Evolutionary conservation across 2,113 vertebrate species (phyloP).

Genomic region (Eubucco bourcierii): DNA sequence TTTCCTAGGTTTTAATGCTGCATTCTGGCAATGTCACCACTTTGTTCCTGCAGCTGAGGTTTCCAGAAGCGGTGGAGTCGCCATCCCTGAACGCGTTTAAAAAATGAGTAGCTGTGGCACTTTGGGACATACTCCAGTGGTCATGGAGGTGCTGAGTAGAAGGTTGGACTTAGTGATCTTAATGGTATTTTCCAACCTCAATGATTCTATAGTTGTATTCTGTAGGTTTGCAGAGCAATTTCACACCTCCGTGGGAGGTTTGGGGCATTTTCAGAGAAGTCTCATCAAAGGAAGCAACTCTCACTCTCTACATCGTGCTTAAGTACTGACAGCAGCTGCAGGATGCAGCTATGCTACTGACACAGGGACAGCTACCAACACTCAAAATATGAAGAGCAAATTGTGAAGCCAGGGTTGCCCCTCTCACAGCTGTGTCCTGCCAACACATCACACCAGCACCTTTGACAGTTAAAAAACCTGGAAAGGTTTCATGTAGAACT

Average conservation of each 20-base stretch:
- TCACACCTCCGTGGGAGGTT: neutral
- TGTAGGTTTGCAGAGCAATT: neutral
- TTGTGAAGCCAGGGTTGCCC: neutral
- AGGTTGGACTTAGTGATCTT: too few relatives aligned
- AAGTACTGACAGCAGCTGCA: neutral
- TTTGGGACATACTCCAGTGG: too few relatives aligned
- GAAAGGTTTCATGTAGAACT: neutral
- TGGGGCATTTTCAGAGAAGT: neutral
- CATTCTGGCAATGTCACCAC: neutral
- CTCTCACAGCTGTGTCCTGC: neutral
- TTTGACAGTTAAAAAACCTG: neutral
- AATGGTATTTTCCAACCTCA: too few relatives aligned
- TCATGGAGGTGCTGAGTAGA: too few relatives aligned
- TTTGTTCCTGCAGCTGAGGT: neutral
- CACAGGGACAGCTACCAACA: neutral
- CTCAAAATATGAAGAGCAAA: neutral
- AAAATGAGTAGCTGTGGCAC: too few relatives aligned
- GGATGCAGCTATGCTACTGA: neutral
- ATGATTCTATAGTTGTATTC: too few relatives aligned
- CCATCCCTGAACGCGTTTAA: too few relatives aligned
- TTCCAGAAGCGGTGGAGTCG: neutral
- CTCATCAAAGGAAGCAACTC: neutral
- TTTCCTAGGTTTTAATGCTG: neutral
- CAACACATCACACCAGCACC: fast-evolving
- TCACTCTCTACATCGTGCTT: neutral